Evolutionary conservation across 2,888 invertebrate genomes (phyloP).

Genomic region (Ramazzottius varieornatus): DNA sequence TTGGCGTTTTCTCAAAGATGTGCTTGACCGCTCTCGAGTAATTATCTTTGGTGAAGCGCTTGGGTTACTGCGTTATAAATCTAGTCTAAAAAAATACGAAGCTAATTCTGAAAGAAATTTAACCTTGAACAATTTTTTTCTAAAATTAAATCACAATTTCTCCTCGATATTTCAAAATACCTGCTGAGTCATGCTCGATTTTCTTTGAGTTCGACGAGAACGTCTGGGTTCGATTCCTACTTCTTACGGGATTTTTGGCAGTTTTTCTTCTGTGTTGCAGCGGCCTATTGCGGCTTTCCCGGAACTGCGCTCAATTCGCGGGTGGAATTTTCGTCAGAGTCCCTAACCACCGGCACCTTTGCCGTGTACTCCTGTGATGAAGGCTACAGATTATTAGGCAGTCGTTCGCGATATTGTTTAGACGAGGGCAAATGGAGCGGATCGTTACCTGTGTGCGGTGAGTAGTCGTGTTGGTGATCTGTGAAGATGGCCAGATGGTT

Average conservation of each 20-base stretch:
- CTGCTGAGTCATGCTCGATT: too few species aligned
- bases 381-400: slow-evolving; percentile 11
- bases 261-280: neutral
- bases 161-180: neutral
- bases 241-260: too few species aligned
- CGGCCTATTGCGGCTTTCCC: slow-evolving; percentile 12
- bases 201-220: too few species aligned
- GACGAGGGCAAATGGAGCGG: slow-evolving; percentile 13
- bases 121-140: neutral
- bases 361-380: slow-evolving; percentile 14
- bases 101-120: too few species aligned
- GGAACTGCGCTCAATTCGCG: slow-evolving; percentile 13
- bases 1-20: too few species aligned
- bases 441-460: slow-evolving; percentile 12
- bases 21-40: too few species aligned
- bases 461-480: too few species aligned
- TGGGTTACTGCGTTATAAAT: too few species aligned
- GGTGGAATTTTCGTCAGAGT: slow-evolving; percentile 14
- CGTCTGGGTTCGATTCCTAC: too few species aligned
- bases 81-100: too few species aligned
- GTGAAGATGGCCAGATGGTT: too few species aligned
- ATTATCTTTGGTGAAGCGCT: too few species aligned
- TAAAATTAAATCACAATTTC: neutral
- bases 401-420: slow-evolving; percentile 10
- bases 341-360: slow-evolving; percentile 14